Base-by-base conservation (phyloP, 2,113 vertebrate genomes). In the Vimba vimba region DNA sequence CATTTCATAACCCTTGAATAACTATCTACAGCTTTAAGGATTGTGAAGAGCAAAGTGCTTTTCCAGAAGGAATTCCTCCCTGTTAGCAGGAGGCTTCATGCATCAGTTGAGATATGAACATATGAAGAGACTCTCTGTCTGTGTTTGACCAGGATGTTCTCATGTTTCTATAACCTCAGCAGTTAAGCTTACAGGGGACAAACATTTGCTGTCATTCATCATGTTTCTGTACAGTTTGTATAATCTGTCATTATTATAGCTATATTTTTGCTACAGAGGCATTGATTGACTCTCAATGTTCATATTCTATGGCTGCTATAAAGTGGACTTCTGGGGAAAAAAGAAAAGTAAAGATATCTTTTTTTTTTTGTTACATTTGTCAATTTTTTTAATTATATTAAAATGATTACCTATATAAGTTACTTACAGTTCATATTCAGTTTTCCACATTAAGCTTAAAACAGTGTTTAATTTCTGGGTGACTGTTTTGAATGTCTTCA, bases 241-340 rank as follows among this genome's bases (percentile, higher is more conserved):
- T 78, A 47, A 33, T 45, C 80, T 64, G 33, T 84, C 75, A 74
- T 57, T 80, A 68, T 84, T 68, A 83, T 80, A 83, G 80, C 74
- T 86, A 60, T 86, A 84, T 66, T 80, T 89, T 89, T 86, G 84
- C 82, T 73, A 60, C 80, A 87, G 10, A 57, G 43, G 79, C 52
- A 68, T 80, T 76, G 80, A 64, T 64, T 85, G 86, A 69, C 73
- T 81, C 39, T 78, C 62, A 78, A 74, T 81, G 76, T 84, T 76
- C 78, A 25, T 89, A 85, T 86, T 83, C 86, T 88, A 91, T 89
- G 92, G 94, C 93, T 94, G 92, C 92, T 93, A 92, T 92, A 89
- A 89, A 47, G 76, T 66, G 62, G 83, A 79, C 87, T 89, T 86
- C 83, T 57, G 21, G 69, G 60, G 52, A 27, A n/a, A 68, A 27